Percentiles rank a stretch among this genome's conserved stretches.
Evolutionary conservation across 1,140 invertebrate genomes (phyloP).

Genomic region (Polyergus mexicanus): DNA sequence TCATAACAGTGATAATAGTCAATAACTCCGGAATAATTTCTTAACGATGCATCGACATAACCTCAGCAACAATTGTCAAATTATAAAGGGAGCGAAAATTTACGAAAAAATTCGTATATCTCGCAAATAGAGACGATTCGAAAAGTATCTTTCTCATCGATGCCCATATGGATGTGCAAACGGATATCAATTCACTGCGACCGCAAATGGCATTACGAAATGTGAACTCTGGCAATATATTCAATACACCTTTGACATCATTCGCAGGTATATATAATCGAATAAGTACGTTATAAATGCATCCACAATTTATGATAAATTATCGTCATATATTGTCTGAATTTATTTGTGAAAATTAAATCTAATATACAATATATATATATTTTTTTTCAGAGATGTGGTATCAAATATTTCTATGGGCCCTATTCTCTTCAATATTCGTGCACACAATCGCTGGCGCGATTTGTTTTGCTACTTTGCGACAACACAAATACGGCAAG

Average conservation of each 20-base stretch:
- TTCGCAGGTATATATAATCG: conserved; percentile 79
- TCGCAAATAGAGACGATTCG: background rate
- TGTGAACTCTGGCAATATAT: conserved; percentile 70
- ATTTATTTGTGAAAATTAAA: background rate
- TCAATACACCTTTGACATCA: conserved; percentile 81
- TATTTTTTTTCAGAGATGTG: conserved; percentile 94
- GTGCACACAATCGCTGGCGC: conserved; percentile 96
- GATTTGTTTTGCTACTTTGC: conserved; percentile 95
- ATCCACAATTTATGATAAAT: background rate
- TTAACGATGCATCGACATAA: conserved; percentile 19
- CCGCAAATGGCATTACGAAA: conserved; percentile 65
- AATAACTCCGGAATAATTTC: conserved; percentile 10
- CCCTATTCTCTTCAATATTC: conserved; percentile 96
- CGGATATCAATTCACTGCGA: conserved; percentile 58
- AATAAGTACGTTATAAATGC: conserved; percentile 1
- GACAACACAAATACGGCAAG: conserved; percentile 97
- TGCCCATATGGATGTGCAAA: conserved; percentile 60
- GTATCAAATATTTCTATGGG: conserved; percentile 98
- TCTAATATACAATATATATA: too few relatives aligned
- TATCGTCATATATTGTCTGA: background rate
- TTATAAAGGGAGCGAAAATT: background rate
- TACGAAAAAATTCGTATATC: background rate
- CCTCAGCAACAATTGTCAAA: conserved; percentile 28
- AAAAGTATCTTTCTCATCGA: background rate
- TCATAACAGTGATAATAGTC: background rate